Conservation (phyloP, 1,140 invertebrate species). For the Leptonema lineaticorne region DNA sequence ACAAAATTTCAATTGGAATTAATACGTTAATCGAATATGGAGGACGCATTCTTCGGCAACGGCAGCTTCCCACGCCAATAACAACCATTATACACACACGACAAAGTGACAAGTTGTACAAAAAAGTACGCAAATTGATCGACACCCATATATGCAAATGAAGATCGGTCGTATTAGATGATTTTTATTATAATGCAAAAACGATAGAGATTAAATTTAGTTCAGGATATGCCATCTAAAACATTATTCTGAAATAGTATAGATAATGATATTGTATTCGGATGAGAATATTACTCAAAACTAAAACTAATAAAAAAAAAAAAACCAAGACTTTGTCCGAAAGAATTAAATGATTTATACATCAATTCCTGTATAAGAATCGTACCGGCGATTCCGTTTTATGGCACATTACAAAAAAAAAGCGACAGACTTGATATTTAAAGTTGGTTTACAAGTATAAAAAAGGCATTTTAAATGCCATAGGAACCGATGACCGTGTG, state of each 20-base stretch:
- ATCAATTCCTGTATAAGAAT: too few relatives aligned
- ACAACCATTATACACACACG: slow-evolving; percentile 51
- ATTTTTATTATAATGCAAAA: too few relatives aligned
- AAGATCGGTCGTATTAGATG: too few relatives aligned
- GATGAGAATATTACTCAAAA: neutral
- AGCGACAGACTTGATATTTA: neutral
- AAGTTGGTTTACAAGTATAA: neutral
- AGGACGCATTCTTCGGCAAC: slow-evolving; percentile 56
- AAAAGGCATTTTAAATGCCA: neutral
- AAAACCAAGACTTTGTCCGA: too few relatives aligned
- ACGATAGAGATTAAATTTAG: too few relatives aligned
- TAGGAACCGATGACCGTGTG: neutral
- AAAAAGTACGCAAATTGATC: slow-evolving; percentile 44
- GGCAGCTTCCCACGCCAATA: slow-evolving; percentile 58
- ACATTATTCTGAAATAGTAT: too few relatives aligned
- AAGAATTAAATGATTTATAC: too few relatives aligned
- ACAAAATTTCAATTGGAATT: slow-evolving; percentile 46
- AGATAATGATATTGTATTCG: neutral
- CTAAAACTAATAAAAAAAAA: neutral
- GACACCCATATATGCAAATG: slow-evolving; percentile 46
- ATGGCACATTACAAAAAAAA: neutral
- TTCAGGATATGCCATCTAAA: too few relatives aligned
- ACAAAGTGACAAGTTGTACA: slow-evolving; percentile 46
- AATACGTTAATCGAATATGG: slow-evolving; percentile 59
- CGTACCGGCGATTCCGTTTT: neutral